Percentiles rank a stretch among this genome's conserved stretches.
These are phyloP conservation scores for Mormyrops boulengeri DNA, from an alignment of 2,797 vertebrate genomes.

Conservation along the genomic window DNA sequence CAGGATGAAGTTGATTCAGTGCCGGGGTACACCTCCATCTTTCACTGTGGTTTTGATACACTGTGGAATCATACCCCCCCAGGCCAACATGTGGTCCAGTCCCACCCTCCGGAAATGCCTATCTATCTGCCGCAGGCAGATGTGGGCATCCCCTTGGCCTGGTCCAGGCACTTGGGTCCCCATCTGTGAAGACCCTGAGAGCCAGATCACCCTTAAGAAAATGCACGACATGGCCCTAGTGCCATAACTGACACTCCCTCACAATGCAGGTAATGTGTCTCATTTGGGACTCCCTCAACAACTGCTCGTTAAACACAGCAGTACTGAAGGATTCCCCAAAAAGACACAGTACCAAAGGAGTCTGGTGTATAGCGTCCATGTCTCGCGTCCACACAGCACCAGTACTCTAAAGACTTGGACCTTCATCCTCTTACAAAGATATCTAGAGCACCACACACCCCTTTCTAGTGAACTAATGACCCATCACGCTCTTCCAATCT, in stretches of 20 bases:
- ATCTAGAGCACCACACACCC: background rate
- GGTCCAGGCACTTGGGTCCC: background rate
- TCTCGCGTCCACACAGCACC: background rate
- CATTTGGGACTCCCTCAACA: background rate
- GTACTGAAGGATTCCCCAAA: background rate
- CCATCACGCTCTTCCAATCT: background rate
- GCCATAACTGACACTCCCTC: background rate
- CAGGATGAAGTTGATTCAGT: background rate
- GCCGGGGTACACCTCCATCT: background rate
- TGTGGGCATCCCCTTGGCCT: background rate
- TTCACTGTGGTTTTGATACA: background rate
- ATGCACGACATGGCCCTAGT: background rate
- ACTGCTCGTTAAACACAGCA: background rate
- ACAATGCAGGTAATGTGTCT: background rate
- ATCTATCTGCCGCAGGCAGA: background rate
- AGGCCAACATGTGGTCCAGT: background rate
- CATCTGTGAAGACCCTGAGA: background rate
- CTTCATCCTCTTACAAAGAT: background rate
- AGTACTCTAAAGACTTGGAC: background rate
- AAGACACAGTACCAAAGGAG: background rate
- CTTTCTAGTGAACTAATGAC: background rate
- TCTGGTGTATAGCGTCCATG: background rate
- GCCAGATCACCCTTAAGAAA: background rate
- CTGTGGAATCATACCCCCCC: background rate
- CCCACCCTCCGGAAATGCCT: background rate